Conservation (phyloP, 2,888 invertebrate species). For the Julus scanicus region DNA sequence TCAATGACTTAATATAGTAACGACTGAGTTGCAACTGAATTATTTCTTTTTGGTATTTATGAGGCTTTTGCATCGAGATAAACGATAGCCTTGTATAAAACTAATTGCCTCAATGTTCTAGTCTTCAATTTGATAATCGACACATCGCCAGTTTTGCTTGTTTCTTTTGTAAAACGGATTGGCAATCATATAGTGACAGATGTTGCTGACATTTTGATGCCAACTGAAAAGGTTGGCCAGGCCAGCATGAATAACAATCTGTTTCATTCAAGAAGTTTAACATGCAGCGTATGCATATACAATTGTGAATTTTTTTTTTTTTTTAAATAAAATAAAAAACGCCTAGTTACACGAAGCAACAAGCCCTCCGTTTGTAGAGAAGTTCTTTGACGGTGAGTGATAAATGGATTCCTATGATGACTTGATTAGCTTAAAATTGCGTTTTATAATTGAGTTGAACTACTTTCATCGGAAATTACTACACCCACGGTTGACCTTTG, state of each 20-base stretch:
- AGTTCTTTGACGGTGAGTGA: neutral
- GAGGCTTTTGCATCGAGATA: too few relatives aligned
- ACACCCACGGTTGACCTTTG: neutral
- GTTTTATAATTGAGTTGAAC: neutral
- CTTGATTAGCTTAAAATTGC: conserved; percentile 25
- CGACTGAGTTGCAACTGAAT: too few relatives aligned
- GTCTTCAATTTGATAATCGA: conserved; percentile 3
- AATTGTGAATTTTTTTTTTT: too few relatives aligned
- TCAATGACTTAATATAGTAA: too few relatives aligned
- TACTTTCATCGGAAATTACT: conserved; percentile 18
- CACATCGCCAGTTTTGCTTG: neutral
- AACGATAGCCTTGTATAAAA: neutral
- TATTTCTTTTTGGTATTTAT: too few relatives aligned
- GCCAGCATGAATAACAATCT: neutral
- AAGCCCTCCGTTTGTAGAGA: too few relatives aligned
- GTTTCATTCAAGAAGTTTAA: too few relatives aligned
- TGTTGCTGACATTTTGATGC: conserved; percentile 1
- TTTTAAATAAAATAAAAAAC: too few relatives aligned
- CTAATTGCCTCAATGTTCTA: neutral
- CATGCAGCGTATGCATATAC: too few relatives aligned
- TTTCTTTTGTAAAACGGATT: neutral
- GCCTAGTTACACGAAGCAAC: too few relatives aligned
- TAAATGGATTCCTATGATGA: conserved; percentile 2
- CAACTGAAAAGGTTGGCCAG: neutral
- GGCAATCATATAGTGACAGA: conserved; percentile 2